Evolutionary conservation across 1,140 invertebrate species (phyloP), one percentile per base, ranked within the genome.

Genomic region (fruit fly (Drosophila melanogaster)): DNA sequence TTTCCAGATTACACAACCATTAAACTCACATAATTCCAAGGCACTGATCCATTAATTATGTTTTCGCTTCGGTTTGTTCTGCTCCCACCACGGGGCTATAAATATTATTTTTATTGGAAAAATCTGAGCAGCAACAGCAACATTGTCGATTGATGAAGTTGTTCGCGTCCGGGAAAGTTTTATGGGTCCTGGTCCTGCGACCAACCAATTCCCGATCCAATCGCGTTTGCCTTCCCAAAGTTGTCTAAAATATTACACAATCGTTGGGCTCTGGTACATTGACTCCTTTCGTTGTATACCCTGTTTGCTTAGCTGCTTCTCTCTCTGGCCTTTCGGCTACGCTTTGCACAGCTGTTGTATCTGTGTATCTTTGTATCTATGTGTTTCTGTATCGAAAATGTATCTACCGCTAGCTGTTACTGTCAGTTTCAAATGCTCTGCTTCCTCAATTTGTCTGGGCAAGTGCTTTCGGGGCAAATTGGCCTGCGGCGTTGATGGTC

Each of bases 11-110:
- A 72, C 57, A 55, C 53, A 78, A 33, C 35, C 70, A 64, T 74
- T 74, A 74, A 60, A 73, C 43, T 73, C 58, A 33, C 51, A 64
- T 62, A 73, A 51, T 59, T 74, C 58, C 54, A 60, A 75, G 75
- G 50, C 75, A 75, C 22, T 57, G 65, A 67, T 79, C 76, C 72
- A 84, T 84, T 79, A 85, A 77, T 85, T 72, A 84, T 85, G 64
- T 55, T 65, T 77, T 71, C 56, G 70, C 60, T 75, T 75, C 40
- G 72, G 58, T 65, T 60, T 60, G 54, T 73, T 50, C 37, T 40
- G 4, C 49, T 56, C 61, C 54, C 67, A 3, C 17, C 12, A 19
- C 24, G n/a, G 7, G 40, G 76, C 76, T 79, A 79, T 73, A 66
- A 79, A 78, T 78, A 78, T 74, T 38, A 41, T 54, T 74, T 67